Evolutionary conservation across 2,888 invertebrate species (phyloP), one percentile per base, ranked within the genome.

Genomic region (Lycaena phlaeas): DNA sequence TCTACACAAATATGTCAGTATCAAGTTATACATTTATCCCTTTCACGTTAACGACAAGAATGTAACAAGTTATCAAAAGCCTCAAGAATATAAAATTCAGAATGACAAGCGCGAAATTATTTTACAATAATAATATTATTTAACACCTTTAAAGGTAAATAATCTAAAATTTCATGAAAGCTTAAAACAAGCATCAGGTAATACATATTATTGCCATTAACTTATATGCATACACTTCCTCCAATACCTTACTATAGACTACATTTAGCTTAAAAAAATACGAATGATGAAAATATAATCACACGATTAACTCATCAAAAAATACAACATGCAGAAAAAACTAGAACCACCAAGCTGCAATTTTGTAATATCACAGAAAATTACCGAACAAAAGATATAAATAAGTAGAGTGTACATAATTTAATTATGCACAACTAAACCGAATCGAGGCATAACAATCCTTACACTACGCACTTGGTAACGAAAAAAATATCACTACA

Each of bases 401-500:
- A 5, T 15, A 30, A 6, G n/a, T 10, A 15, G 10, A 5, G 22
- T 15, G 12, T 34, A 34, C 34, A 18, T 11, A 9, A 9, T 12
- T 22, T 22, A 2, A 31, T 31, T 27, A 31, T 31, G 14, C 22
- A 27, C 27, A 30, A 29, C 14, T 30, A 14, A 39, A 39, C 15
- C 12, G 31, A 48, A 64, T 56, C 42, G 53, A 55, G 57, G 51
- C 59, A 56, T 64, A 68, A 64, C 53, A 64, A 60, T 54, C 58
- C 54, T 49, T 42, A 56, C 62, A 57, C 64, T 69, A 73, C 59
- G 54, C 63, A 68, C 54, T 60, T 78, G 79, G 81, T 78, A 79
- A 79, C 79, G 61, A 68, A 73, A 68, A n/a, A 64, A 58, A 72
- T 76, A 79, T 78, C 77, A 78, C 78, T 76, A 72, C 61, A 60